These are phyloP conservation scores for Montipora sp. DNA, from an alignment of 64 coral and sea anemone species.

Conservation along the genomic window DNA sequence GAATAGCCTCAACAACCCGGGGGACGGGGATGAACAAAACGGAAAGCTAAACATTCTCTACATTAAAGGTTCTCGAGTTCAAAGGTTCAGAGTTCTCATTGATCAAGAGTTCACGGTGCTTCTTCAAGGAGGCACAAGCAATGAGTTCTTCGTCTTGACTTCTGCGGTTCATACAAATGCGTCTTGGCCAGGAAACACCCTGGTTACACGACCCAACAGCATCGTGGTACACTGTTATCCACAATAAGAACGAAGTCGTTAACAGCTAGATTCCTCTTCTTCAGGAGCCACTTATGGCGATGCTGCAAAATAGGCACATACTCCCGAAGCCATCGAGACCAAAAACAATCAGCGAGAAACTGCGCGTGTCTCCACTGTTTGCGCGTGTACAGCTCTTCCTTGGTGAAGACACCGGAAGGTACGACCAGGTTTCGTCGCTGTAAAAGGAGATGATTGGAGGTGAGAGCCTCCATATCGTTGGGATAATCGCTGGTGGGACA, in stretches of 20 bases:
- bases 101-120: no score
- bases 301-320: constrained; percentile 35
- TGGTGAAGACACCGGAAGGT: constrained; percentile 27
- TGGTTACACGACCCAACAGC: constrained; percentile 22
- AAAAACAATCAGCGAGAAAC: constrained; percentile 32
- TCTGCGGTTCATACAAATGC: no score
- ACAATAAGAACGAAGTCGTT: constrained; percentile 48
- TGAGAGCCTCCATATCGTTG: constrained; percentile 40
- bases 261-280: neutral
- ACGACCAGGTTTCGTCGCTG: constrained; percentile 33
- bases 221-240: constrained; percentile 1
- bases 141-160: no score
- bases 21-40: no score
- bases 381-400: neutral
- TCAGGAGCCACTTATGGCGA: constrained; percentile 31
- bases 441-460: constrained; percentile 22
- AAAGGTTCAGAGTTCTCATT: no score
- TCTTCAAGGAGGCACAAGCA: no score
- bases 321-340: constrained; percentile 41
- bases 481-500: constrained; percentile 44
- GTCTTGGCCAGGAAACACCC: neutral
- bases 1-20: no score
- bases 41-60: no score
- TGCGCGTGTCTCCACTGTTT: constrained; percentile 34
- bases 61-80: no score